These are phyloP conservation scores for Cardiocondyla obscurior DNA, from an alignment of 1,140 invertebrate genomes.

Conservation along the genomic window DNA sequence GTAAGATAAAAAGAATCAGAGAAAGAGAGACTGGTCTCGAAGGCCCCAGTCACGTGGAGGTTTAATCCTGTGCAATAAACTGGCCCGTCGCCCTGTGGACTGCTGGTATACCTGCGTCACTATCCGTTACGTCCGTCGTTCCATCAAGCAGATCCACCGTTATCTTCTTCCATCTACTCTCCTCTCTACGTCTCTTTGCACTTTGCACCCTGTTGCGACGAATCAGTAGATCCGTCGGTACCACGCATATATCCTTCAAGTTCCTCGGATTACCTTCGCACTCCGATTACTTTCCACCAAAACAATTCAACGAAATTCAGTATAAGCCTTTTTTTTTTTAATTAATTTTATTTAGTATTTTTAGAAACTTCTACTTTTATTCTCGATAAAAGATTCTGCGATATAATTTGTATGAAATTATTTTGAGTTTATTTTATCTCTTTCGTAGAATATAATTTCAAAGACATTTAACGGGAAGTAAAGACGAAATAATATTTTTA, in stretches of 20 bases:
- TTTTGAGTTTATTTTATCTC: neutral
- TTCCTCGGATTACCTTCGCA: slow-evolving; percentile 22
- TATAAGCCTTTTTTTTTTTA: neutral
- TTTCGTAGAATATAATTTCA: neutral
- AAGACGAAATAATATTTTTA: neutral
- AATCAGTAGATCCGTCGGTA: slow-evolving; percentile 51
- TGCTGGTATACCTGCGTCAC: slow-evolving; percentile 61
- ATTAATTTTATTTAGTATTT: neutral
- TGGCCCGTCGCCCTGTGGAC: slow-evolving; percentile 60
- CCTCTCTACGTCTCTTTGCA: slow-evolving; percentile 28
- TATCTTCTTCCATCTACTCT: slow-evolving; percentile 41
- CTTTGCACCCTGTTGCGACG: slow-evolving; percentile 58
- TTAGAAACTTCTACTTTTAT: neutral
- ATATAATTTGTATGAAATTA: neutral
- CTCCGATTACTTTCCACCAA: neutral
- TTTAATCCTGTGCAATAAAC: slow-evolving; percentile 76
- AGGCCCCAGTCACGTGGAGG: slow-evolving; percentile 72
- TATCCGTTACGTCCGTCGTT: slow-evolving; percentile 68
- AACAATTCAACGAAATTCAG: neutral
- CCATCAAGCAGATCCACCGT: slow-evolving; percentile 49
- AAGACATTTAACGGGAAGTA: neutral
- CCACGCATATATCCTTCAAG: slow-evolving; percentile 6
- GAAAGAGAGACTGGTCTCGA: slow-evolving; percentile 47
- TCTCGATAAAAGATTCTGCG: neutral
- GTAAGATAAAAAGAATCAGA: slow-evolving; percentile 28